Evolutionary conservation across 2,113 vertebrate species (phyloP).

Genomic region (Grammomys dolichurus): DNA sequence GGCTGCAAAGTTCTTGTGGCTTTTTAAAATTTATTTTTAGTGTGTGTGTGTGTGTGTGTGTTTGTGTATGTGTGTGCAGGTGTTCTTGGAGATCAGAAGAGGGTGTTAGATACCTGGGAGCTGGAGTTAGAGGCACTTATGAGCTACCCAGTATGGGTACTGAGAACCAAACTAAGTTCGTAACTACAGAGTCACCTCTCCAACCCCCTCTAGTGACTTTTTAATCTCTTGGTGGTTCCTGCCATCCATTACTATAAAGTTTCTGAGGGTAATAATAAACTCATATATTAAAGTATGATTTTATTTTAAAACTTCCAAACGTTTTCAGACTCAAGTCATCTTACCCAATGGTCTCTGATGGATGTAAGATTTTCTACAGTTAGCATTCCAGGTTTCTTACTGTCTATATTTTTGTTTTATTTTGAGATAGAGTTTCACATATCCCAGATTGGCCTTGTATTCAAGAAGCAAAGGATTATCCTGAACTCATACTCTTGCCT

Average conservation of each 20-base stretch:
- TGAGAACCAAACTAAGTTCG: neutral
- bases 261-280: neutral
- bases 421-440: neutral
- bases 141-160: neutral
- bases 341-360: neutral
- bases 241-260: neutral
- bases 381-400: neutral
- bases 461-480: neutral
- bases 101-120: neutral
- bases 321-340: neutral
- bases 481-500: neutral
- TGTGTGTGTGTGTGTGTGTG: neutral
- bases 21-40: neutral
- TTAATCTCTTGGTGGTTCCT: neutral
- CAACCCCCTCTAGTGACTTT: neutral
- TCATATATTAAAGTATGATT: neutral
- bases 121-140: neutral
- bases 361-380: slow-evolving; percentile 4
- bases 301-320: neutral
- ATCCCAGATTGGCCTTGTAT: neutral
- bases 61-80: neutral
- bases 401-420: neutral
- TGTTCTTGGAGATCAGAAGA: neutral
- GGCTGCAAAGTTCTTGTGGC: neutral
- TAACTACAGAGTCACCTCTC: neutral